Conservation (phyloP, 2,797 vertebrate species). For the Mus minutoides region DNA sequence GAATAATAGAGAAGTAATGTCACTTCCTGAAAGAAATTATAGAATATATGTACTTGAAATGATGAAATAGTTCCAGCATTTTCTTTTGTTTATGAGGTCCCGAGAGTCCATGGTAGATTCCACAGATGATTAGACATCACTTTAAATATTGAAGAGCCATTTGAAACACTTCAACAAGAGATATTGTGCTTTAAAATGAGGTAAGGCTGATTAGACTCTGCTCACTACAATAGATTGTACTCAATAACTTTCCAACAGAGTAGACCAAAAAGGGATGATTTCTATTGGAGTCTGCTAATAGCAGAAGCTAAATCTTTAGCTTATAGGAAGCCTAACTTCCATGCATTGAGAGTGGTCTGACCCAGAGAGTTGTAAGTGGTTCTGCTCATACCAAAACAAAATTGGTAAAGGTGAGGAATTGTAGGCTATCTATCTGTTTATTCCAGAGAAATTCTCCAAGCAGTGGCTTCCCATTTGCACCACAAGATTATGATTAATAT, state of each 20-base stretch:
- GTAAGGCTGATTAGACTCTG: conserved; percentile 38
- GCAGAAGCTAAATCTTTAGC: background rate
- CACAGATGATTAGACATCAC: conserved; percentile 77
- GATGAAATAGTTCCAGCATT: conserved; percentile 61
- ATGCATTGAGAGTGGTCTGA: background rate
- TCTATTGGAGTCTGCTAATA: background rate
- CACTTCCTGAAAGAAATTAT: conserved; percentile 67
- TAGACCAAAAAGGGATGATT: conserved; percentile 7
- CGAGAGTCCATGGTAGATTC: conserved; percentile 69
- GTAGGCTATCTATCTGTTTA: no score
- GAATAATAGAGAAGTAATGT: conserved; percentile 59
- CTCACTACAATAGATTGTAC: conserved; percentile 14
- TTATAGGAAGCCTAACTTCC: conserved; percentile 1
- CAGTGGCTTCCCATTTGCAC: background rate
- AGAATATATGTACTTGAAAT: conserved; percentile 57
- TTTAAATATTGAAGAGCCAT: conserved; percentile 63
- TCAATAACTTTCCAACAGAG: conserved; percentile 40
- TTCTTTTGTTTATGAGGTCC: conserved; percentile 49
- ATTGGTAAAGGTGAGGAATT: background rate
- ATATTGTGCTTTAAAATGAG: conserved; percentile 51
- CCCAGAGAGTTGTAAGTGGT: background rate
- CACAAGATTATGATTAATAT: fast-evolving
- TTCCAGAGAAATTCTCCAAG: background rate
- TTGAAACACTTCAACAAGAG: conserved; percentile 30
- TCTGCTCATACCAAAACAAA: background rate